phyloP scores from a whole-genome alignment of 2,113 vertebrate species.

The Cryptomyrus ogoouensis region DNA sequence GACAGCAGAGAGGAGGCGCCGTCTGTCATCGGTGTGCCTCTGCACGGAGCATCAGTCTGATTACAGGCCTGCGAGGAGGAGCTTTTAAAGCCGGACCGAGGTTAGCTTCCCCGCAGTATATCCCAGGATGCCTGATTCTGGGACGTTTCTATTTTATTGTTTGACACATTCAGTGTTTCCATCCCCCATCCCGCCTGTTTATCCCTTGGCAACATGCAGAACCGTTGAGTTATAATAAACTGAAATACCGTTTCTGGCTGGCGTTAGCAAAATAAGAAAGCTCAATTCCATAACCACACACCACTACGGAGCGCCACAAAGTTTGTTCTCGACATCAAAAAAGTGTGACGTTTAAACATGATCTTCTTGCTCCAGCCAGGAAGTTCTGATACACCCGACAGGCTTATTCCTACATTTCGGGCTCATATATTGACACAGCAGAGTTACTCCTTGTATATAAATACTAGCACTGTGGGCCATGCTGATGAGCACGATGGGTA shows the following conservation, averaged over 20 bases:
- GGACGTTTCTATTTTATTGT: conserved; percentile 8
- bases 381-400: neutral
- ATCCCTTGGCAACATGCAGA: neutral
- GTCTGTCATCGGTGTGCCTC: neutral
- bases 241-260: neutral
- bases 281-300: neutral
- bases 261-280: neutral
- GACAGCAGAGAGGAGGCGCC: conserved; percentile 69
- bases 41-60: conserved; percentile 69
- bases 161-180: neutral
- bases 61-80: conserved; percentile 56
- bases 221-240: neutral
- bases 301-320: neutral
- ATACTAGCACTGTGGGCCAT: neutral
- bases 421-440: neutral
- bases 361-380: neutral
- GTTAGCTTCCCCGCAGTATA: neutral
- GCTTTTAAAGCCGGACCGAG: conserved; percentile 37
- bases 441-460: neutral
- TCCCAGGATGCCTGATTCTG: neutral
- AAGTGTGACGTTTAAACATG: neutral
- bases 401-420: neutral
- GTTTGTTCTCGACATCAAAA: neutral
- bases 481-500: conserved; percentile 51
- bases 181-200: neutral